These are phyloP conservation scores for Cercopithecus mitis DNA, from an alignment of 2,797 vertebrate genomes.

Conservation along the genomic window DNA sequence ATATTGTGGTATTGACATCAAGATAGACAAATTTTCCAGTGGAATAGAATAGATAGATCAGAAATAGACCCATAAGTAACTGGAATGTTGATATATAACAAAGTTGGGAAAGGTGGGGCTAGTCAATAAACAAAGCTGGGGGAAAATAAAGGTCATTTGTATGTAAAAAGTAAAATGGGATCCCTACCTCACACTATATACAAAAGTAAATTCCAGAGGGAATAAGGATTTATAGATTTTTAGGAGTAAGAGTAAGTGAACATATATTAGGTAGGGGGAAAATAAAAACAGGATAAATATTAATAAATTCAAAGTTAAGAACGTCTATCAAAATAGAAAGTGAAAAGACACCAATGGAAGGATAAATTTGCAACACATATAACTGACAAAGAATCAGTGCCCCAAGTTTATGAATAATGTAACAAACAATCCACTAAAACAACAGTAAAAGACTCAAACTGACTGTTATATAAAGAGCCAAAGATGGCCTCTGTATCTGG, in stretches of 20 bases:
- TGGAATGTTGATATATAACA: background rate
- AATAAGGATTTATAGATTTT: background rate
- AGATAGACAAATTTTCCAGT: background rate
- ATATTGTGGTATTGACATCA: background rate
- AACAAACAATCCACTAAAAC: background rate
- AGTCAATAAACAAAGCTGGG: background rate
- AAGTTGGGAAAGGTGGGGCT: background rate
- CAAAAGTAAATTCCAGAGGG: constrained; percentile 4
- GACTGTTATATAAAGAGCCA: background rate
- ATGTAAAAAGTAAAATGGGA: background rate
- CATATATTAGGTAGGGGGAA: background rate
- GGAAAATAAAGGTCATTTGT: background rate
- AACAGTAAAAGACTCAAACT: background rate
- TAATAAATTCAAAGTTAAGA: constrained; percentile 16
- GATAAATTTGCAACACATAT: background rate
- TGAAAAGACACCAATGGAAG: background rate
- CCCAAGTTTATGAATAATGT: background rate
- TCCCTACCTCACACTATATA: background rate
- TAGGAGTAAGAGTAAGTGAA: background rate
- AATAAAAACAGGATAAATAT: background rate
- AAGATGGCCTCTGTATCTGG: background rate
- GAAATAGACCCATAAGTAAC: background rate
- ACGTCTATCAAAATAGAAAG: background rate
- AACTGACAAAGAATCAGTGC: background rate
- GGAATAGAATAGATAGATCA: background rate